Percentiles rank a stretch among this genome's conserved stretches.
Conservation (phyloP, 2,113 vertebrate species). For the Agapornis roseicollis region DNA sequence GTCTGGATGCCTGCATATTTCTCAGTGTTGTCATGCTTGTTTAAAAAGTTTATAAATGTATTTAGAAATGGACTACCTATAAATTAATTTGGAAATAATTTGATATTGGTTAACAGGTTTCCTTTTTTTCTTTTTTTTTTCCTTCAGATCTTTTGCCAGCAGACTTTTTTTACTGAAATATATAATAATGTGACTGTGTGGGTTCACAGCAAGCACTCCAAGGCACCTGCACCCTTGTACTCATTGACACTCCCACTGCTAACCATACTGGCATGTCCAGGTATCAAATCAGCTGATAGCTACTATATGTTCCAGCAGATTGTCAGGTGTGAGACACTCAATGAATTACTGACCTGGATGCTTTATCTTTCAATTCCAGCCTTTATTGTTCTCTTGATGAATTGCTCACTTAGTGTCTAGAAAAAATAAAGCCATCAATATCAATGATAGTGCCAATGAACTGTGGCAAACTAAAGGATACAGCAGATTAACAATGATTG, state of each 20-base stretch:
- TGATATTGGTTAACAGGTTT: not conserved
- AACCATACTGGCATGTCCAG: not conserved
- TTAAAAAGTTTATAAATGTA: not conserved
- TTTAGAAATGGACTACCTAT: not conserved
- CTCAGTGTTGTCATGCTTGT: not conserved
- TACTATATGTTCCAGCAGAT: not conserved
- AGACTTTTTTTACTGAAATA: not conserved
- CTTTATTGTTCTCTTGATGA: constrained; percentile 14
- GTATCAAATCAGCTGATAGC: not conserved
- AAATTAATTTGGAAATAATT: not conserved
- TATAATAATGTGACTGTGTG: not conserved
- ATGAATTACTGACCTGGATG: not conserved
- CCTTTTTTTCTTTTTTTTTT: not conserved
- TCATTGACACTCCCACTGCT: not conserved
- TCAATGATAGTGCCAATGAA: constrained; percentile 12
- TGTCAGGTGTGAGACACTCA: not conserved
- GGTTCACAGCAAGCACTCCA: not conserved
- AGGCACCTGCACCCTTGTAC: not conserved
- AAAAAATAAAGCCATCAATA: constrained; percentile 47
- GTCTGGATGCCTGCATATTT: not conserved
- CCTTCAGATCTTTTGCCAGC: not conserved
- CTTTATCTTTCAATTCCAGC: constrained; percentile 29
- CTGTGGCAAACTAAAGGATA: constrained; percentile 15
- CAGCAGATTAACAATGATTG: constrained; percentile 32
- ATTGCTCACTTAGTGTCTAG: not conserved